phyloP scores from a whole-genome alignment of 2,888 invertebrate genomes.

The Zaprionus obscuricornis region DNA sequence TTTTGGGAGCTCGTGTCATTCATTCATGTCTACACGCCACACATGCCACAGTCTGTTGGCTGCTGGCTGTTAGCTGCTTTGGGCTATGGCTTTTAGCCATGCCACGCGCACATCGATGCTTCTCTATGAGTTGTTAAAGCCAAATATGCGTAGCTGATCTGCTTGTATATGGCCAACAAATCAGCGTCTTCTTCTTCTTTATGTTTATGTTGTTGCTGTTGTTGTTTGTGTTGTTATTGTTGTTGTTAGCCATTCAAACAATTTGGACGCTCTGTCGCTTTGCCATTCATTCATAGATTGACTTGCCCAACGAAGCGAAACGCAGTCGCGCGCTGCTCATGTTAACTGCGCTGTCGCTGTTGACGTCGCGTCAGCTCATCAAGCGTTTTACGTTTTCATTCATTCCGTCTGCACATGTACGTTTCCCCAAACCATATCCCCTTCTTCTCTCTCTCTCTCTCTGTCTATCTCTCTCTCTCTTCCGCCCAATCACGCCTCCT shows the following conservation, averaged over 20 bases:
- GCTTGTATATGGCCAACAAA: conserved; percentile 75
- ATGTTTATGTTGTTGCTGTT: conserved; percentile 20
- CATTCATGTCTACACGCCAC: conserved; percentile 35
- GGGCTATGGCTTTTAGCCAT: conserved; percentile 59
- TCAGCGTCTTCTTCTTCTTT: conserved; percentile 37
- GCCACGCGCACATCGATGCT: conserved; percentile 68
- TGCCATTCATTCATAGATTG: conserved; percentile 71
- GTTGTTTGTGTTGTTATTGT: conserved; percentile 18
- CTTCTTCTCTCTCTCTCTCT: neutral
- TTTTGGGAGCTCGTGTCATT: conserved; percentile 4
- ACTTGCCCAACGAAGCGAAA: conserved; percentile 63
- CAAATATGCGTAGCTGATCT: conserved; percentile 75
- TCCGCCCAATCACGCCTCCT: conserved; percentile 6
- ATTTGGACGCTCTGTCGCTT: conserved; percentile 68
- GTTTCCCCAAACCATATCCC: neutral
- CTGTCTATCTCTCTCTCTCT: conserved; percentile 13
- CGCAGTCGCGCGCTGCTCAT: conserved; percentile 27
- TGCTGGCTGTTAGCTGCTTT: conserved; percentile 18
- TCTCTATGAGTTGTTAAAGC: conserved; percentile 59
- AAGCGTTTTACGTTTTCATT: conserved; percentile 66
- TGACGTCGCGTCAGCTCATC: conserved; percentile 46
- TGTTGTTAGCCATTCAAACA: conserved; percentile 59
- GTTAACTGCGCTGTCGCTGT: conserved; percentile 13
- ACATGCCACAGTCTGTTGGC: conserved; percentile 17
- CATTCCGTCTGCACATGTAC: conserved; percentile 43